Base-by-base conservation (phyloP, 1,140 invertebrate genomes). In the Planococcus citri region DNA sequence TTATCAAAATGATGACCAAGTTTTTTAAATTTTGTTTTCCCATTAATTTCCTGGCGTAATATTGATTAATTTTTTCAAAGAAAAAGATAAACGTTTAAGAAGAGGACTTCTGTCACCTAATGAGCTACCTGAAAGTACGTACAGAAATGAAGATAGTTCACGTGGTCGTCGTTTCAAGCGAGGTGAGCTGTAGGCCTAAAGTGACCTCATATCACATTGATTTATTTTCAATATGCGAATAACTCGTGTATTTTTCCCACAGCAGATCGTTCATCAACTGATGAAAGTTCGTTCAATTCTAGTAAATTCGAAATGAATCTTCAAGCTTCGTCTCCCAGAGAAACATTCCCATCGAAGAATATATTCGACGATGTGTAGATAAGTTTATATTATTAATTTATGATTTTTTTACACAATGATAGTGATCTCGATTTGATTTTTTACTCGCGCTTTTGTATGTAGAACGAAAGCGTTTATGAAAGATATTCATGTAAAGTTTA, bases 1-100 rank as follows among this genome's bases (percentile, higher is more conserved):
- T 37, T 38, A 14, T n/a, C 21, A n/a, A 41, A 1, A 70, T 24
- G n/a, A 64, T 33, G 10, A 0, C 29, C 17, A 29, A n/a, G 20
- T 33, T 29, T 17, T 68, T 33, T n/a, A n/a, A 29, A 57, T 58
- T 9, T 22, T n/a, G n/a, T n/a, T n/a, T 25, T 51, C 17, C 22
- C 33, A n/a, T 51, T n/a, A 17, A 69, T 71, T 33, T 33, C 29
- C 3, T n/a, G n/a, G n/a, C n/a, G n/a, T n/a, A n/a, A n/a, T n/a
- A n/a, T n/a, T n/a, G n/a, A n/a, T n/a, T 27, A 14, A 24, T 22
- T 22, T 25, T 68, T 29, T 17, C 25, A n/a, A 22, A 71, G 71
- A 71, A 69, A 71, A 71, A 71, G 71, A 71, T 51, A 69, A 68
- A 20, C 71, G 71, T 21, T 41, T 69, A 2, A 68, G 71, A 41